Percentiles rank a stretch among this genome's conserved stretches.
These are phyloP conservation scores for Cristatella mucedo DNA, from an alignment of 2,888 invertebrate genomes.

Conservation along the genomic window DNA sequence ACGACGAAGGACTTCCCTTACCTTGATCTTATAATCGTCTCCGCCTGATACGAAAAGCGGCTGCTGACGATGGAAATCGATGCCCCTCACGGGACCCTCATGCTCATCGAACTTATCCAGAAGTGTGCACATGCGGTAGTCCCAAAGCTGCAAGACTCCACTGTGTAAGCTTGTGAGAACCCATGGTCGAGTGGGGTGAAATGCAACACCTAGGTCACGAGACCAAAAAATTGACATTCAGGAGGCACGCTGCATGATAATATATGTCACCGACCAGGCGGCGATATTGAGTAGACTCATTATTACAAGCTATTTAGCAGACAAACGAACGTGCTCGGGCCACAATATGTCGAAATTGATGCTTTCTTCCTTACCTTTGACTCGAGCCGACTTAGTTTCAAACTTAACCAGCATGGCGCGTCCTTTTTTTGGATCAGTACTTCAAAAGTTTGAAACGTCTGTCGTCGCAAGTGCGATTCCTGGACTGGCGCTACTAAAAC, in stretches of 20 bases:
- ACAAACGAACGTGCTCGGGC: too few relatives aligned
- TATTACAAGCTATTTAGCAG: too few relatives aligned
- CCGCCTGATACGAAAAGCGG: conserved; percentile 97
- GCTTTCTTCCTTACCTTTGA: conserved; percentile 51
- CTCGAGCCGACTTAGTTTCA: conserved; percentile 93
- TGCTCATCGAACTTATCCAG: conserved; percentile 99
- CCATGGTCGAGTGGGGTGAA: conserved; percentile 97
- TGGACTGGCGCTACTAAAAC: too few relatives aligned
- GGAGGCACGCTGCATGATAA: too few relatives aligned
- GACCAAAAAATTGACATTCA: too few relatives aligned
- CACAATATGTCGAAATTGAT: too few relatives aligned
- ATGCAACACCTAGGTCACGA: conserved; percentile 71
- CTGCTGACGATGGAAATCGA: conserved; percentile 93
- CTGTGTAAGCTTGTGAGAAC: conserved; percentile 81
- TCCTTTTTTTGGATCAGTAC: too few relatives aligned
- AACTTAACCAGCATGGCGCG: conserved; percentile 98
- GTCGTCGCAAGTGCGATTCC: too few relatives aligned
- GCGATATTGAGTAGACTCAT: too few relatives aligned
- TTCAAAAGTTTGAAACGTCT: too few relatives aligned
- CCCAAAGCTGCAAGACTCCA: conserved; percentile 96
- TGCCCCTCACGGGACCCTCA: conserved; percentile 94
- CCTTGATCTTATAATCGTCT: conserved; percentile 98
- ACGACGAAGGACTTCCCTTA: too few relatives aligned
- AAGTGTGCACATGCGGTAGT: conserved; percentile 97
- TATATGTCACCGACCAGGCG: too few relatives aligned